Evolutionary conservation across 2,888 invertebrate species (phyloP).

Genomic region (Dicranocentrus wangi): DNA sequence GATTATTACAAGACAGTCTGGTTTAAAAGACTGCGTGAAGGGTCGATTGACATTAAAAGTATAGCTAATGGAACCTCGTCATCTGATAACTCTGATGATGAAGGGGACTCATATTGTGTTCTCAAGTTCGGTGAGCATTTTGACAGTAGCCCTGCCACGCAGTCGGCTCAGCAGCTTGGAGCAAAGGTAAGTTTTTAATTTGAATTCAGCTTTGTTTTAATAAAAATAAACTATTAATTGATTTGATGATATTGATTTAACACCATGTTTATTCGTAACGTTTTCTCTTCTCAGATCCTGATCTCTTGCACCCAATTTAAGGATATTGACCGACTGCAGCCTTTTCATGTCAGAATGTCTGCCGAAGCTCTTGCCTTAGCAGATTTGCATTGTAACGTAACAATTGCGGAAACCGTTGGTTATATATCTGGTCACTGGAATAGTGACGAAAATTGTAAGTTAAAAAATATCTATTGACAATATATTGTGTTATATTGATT

Average conservation of each 20-base stretch:
- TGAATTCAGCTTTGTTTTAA: too few relatives aligned
- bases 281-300: constrained; percentile 67
- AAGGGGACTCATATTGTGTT: constrained; percentile 70
- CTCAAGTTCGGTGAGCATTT: constrained; percentile 73
- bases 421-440: constrained; percentile 97
- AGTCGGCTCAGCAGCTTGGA: constrained; percentile 71
- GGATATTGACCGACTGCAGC: constrained; percentile 80
- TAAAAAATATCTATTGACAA: too few relatives aligned
- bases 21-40: constrained; percentile 79
- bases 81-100: constrained; percentile 70
- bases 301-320: constrained; percentile 72
- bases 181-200: constrained; percentile 67
- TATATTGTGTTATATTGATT: too few relatives aligned
- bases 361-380: constrained; percentile 70
- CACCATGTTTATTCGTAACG: background rate
- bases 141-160: constrained; percentile 69
- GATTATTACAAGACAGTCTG: constrained; percentile 91
- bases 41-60: constrained; percentile 72
- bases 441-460: constrained; percentile 92
- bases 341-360: constrained; percentile 82
- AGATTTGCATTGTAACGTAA: constrained; percentile 94
- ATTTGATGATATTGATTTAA: too few relatives aligned
- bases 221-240: too few relatives aligned
- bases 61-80: constrained; percentile 72
- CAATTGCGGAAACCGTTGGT: constrained; percentile 95